phyloP scores from a whole-genome alignment of 2,888 invertebrate genomes.

The Heteropelma amictum region DNA sequence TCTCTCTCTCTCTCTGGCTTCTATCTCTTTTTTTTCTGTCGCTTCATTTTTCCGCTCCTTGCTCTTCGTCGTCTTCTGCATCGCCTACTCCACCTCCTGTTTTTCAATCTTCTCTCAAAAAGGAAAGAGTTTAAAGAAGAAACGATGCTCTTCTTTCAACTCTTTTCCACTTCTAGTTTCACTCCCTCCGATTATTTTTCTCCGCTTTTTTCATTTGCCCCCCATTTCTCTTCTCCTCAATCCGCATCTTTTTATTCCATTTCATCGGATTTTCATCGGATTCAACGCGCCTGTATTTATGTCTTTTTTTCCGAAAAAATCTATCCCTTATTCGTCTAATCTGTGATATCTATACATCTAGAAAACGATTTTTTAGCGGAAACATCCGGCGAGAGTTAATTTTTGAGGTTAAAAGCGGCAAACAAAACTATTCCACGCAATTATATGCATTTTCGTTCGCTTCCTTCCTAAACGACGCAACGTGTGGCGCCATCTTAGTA shows the following conservation, averaged over 20 bases:
- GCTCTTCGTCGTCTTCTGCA: neutral
- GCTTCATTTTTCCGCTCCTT: neutral
- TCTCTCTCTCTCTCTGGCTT: constrained; percentile 66
- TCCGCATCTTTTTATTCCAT: neutral
- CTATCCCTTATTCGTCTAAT: neutral
- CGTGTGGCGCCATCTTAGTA: constrained; percentile 47
- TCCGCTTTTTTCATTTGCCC: neutral
- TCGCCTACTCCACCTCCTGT: too few species aligned
- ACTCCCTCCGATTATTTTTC: neutral
- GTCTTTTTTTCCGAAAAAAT: too few species aligned
- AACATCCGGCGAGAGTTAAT: too few species aligned
- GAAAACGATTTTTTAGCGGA: too few species aligned
- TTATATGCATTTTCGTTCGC: constrained; percentile 27
- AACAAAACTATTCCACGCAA: constrained; percentile 17
- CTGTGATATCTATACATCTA: too few species aligned
- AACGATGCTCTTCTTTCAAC: too few species aligned
- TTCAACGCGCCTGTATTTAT: neutral
- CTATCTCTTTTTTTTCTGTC: neutral
- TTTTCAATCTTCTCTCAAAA: too few species aligned
- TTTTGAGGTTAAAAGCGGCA: constrained; percentile 7
- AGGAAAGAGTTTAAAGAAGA: too few species aligned
- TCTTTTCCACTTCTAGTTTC: too few species aligned
- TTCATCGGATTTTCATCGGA: neutral
- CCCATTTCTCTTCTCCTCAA: neutral
- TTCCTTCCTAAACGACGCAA: constrained; percentile 43